A percentile compares a stretch with the other conserved stretches of the same genome.
phyloP scores from a whole-genome alignment of 2,113 vertebrate species.

The Laterallus jamaicensis region DNA sequence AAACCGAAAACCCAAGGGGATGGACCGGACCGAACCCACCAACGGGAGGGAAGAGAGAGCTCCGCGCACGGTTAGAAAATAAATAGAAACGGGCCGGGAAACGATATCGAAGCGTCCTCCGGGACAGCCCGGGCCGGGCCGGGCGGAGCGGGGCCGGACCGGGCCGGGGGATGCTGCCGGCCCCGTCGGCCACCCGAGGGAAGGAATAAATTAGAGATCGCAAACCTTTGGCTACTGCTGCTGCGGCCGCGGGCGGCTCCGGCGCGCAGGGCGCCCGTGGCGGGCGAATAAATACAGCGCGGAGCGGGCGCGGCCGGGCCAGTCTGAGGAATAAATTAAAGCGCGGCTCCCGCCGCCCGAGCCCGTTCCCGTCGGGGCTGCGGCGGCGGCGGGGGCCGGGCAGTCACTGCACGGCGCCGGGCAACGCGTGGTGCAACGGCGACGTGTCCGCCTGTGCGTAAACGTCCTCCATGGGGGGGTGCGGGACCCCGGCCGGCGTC shows the following conservation, averaged over 20 bases:
- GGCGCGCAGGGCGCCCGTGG: slow-evolving; percentile 42
- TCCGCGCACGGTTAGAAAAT: slow-evolving; percentile 93
- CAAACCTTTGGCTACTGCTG: slow-evolving; percentile 81
- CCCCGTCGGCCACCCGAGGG: background rate
- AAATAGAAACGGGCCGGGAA: slow-evolving; percentile 91
- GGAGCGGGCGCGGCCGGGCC: slow-evolving; percentile 15
- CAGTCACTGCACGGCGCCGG: slow-evolving; percentile 94
- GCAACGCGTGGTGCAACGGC: slow-evolving; percentile 93
- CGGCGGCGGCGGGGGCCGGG: background rate
- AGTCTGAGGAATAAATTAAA: slow-evolving; percentile 56
- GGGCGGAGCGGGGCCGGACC: background rate
- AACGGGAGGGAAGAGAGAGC: slow-evolving; percentile 77
- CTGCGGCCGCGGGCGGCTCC: slow-evolving; percentile 68
- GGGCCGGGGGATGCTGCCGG: background rate
- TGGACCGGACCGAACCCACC: slow-evolving; percentile 71
- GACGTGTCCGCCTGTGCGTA: slow-evolving; percentile 94
- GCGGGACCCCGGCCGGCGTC: slow-evolving; percentile 93
- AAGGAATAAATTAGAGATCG: slow-evolving; percentile 76
- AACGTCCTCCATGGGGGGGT: slow-evolving; percentile 97
- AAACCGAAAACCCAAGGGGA: slow-evolving; percentile 81
- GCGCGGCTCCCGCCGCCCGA: slow-evolving; percentile 11
- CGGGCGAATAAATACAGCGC: slow-evolving; percentile 76
- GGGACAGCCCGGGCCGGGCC: background rate
- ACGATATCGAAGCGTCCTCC: background rate
- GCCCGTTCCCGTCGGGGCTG: slow-evolving; percentile 8